Conservation (phyloP, 37 sponge, comb jelly and placozoan species). For the Geodia barretti region DNA sequence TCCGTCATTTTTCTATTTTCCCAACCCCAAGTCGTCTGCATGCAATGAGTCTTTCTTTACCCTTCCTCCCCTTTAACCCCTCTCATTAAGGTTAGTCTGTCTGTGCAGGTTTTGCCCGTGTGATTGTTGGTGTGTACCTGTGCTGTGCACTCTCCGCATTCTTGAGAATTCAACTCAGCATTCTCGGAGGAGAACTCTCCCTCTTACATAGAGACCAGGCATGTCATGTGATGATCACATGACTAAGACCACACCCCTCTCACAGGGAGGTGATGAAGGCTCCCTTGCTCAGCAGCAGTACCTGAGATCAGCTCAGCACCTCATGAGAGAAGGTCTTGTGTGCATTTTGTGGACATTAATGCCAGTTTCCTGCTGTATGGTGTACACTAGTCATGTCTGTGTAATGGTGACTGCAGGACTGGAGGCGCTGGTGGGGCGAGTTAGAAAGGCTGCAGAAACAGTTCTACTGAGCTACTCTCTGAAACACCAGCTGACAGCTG, state of each 20-base stretch:
- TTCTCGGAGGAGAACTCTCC: conserved; percentile 33
- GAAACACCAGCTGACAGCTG: conserved; percentile 33
- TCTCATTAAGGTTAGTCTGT: neutral
- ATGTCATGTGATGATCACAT: neutral
- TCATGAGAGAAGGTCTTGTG: conserved; percentile 35
- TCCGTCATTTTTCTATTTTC: too few relatives aligned
- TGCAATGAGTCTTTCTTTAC: too few relatives aligned
- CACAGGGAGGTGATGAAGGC: too few relatives aligned
- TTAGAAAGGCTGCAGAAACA: conserved; percentile 1
- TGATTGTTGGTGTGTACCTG: conserved; percentile 30
- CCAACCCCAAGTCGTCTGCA: too few relatives aligned
- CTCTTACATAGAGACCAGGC: conserved; percentile 2
- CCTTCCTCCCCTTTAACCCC: neutral
- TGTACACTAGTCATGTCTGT: neutral
- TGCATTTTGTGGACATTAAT: neutral
- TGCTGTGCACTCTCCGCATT: conserved; percentile 25
- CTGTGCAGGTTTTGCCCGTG: conserved; percentile 35
- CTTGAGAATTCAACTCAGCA: conserved; percentile 46
- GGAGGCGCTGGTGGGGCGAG: neutral
- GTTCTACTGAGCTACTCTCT: conserved; percentile 21
- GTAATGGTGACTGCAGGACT: conserved; percentile 5
- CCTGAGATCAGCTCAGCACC: conserved; percentile 32
- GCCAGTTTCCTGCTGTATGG: too few relatives aligned
- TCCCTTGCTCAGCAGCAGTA: conserved; percentile 25
- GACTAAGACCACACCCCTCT: too few relatives aligned